phyloP scores from a whole-genome alignment of 23 tunicate genomes.

The Clavelina lepadiformis region DNA sequence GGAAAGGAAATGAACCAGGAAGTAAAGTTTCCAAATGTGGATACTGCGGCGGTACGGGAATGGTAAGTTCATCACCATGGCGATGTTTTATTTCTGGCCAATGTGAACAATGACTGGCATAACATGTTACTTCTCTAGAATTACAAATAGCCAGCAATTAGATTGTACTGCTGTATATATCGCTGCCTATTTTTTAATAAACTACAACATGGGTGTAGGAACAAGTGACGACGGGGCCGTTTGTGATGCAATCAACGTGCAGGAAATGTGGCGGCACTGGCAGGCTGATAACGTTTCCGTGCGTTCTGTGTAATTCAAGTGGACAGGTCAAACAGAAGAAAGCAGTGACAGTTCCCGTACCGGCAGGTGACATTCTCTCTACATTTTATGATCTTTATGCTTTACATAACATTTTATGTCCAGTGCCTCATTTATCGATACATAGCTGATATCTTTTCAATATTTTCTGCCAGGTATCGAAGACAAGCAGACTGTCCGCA shows the following conservation, averaged over 20 bases:
- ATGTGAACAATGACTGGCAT: no score
- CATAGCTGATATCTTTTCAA: no score
- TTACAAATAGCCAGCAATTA: no score
- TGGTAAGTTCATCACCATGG: constrained; percentile 23
- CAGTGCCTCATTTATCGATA: no score
- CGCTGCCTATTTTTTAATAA: no score
- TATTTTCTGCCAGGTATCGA: constrained; percentile 67
- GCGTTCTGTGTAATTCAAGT: constrained; percentile 50
- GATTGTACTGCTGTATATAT: no score
- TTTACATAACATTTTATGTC: no score
- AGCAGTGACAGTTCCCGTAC: constrained; percentile 79
- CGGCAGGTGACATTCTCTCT: constrained; percentile 51
- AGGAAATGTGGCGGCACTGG: constrained; percentile 94
- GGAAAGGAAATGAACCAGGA: constrained; percentile 88
- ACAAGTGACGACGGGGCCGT: constrained; percentile 88
- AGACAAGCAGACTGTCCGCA: constrained; percentile 86
- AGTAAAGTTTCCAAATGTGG: constrained; percentile 84
- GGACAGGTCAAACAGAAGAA: constrained; percentile 81
- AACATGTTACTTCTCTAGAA: no score
- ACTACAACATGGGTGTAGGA: no score
- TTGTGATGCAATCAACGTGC: constrained; percentile 92
- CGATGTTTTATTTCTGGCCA: background rate
- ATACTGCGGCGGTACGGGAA: constrained; percentile 82
- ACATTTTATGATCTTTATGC: background rate
- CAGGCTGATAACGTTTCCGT: constrained; percentile 74